Base-by-base conservation (phyloP, 2,888 invertebrate genomes). In the Chromoteleia sp. region DNA sequence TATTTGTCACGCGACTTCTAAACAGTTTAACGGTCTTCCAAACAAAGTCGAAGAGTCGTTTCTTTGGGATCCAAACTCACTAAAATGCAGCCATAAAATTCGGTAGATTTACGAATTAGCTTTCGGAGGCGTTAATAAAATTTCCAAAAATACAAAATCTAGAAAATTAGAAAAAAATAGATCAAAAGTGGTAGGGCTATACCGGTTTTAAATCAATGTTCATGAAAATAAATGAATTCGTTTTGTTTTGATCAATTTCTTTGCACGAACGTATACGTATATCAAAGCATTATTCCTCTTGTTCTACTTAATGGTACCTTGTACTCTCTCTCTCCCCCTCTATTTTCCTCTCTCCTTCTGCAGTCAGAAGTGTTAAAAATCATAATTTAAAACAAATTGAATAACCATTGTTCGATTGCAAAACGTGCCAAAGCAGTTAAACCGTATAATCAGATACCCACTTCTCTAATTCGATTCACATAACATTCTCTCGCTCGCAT, bases 1-100 rank as follows among this genome's bases (percentile, higher is more conserved):
- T 63, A 78, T 78, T 78, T 78, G 78, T 78, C 65, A 65, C 71
- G 71, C 63, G 59, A 78, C 71, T 71, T 59, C 71, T 71, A 71
- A 71, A 71, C 78, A 59, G 65, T 71, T 78, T 78, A 71, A 78
- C 50, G 71, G 50, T 78, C 43, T 78, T 71, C 50, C 71, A 21
- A 78, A 78, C 71, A 65, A 71, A 67, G 54, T 59, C 45, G 14
- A 67, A 63, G 25, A 73, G 52, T 63, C 43, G 59, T 73, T 79
- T 61, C 67, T 67, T 58, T 30, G 19, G 21, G 56, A 59, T 30
- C 14, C 30, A 29, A 68, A 43, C 30, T 76, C 45, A n/a, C 45
- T 4, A 21, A 48, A 68, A 33, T 39, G 52, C 19, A n/a, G 19
- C 29, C 29, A 77, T 63, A 61, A 70, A 70, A 56, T 63, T 45